Conservation (phyloP, 2,797 vertebrate genomes). For the Austrolebias charrua region DNA sequence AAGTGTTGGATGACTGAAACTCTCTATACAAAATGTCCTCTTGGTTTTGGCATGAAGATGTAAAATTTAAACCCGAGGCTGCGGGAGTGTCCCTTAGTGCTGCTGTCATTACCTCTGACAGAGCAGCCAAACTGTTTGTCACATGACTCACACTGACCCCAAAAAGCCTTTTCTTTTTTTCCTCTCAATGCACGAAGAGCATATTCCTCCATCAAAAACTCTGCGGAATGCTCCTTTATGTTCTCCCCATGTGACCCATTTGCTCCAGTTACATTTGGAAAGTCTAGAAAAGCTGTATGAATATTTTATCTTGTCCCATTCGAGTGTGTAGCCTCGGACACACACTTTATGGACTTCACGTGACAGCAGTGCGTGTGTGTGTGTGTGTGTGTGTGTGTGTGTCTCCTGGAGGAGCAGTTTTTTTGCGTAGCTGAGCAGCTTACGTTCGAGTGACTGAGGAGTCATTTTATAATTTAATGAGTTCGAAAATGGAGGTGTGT, state of each 20-base stretch:
- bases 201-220: neutral
- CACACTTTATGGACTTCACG: slow-evolving; percentile 6
- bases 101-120: neutral
- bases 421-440: neutral
- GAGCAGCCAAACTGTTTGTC: slow-evolving; percentile 5
- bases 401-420: neutral
- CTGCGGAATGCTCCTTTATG: slow-evolving; percentile 13
- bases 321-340: neutral
- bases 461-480: neutral
- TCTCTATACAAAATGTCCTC: neutral
- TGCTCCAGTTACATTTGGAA: slow-evolving; percentile 19
- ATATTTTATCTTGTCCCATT: slow-evolving; percentile 9
- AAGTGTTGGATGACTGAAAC: slow-evolving; percentile 1
- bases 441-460: neutral
- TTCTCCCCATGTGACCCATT: slow-evolving; percentile 7
- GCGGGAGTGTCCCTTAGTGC: slow-evolving; percentile 1
- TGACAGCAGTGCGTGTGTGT: neutral
- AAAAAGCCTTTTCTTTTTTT: slow-evolving; percentile 1
- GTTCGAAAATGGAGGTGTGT: neutral
- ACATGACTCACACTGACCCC: slow-evolving; percentile 8
- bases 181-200: neutral
- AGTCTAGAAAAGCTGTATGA: slow-evolving; percentile 16
- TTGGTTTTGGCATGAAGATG: slow-evolving; percentile 1
- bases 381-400: neutral
- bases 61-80: slow-evolving; percentile 6